Evolutionary conservation across 1,140 invertebrate species (phyloP).

Genomic region (Riptortus pedestris): DNA sequence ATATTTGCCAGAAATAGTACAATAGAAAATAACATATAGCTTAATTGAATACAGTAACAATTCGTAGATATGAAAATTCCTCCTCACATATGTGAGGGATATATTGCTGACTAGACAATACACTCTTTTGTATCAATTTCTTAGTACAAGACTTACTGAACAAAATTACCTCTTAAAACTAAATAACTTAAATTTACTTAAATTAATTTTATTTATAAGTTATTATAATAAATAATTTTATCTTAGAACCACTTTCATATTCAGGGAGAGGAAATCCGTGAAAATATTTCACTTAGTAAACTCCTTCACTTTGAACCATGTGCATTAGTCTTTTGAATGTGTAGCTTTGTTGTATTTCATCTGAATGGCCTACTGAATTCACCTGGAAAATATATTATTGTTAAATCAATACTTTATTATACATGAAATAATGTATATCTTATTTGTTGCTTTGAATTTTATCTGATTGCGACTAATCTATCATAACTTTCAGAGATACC

Average conservation of each 20-base stretch:
- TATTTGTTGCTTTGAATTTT: too few species aligned
- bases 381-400: conserved; percentile 32
- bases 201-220: conserved; percentile 10
- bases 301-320: conserved; percentile 62
- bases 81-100: too few species aligned
- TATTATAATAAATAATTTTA: conserved; percentile 10
- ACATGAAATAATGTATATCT: neutral
- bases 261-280: neutral
- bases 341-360: conserved; percentile 79
- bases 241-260: too few species aligned
- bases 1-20: too few species aligned
- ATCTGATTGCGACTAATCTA: too few species aligned
- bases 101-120: conserved; percentile 8
- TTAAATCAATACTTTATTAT: neutral
- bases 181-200: conserved; percentile 10
- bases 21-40: too few species aligned
- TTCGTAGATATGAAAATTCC: too few species aligned
- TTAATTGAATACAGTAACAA: too few species aligned
- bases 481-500: too few species aligned
- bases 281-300: conserved; percentile 18
- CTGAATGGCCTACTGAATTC: conserved; percentile 43
- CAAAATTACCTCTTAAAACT: conserved; percentile 1
- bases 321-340: conserved; percentile 87
- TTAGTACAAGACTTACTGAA: conserved; percentile 4
- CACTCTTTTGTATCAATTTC: conserved; percentile 11